A percentile compares a stretch with the other conserved stretches of the same genome.
Conservation (phyloP, 2,797 vertebrate species). For the Toxotes lorentzi region DNA sequence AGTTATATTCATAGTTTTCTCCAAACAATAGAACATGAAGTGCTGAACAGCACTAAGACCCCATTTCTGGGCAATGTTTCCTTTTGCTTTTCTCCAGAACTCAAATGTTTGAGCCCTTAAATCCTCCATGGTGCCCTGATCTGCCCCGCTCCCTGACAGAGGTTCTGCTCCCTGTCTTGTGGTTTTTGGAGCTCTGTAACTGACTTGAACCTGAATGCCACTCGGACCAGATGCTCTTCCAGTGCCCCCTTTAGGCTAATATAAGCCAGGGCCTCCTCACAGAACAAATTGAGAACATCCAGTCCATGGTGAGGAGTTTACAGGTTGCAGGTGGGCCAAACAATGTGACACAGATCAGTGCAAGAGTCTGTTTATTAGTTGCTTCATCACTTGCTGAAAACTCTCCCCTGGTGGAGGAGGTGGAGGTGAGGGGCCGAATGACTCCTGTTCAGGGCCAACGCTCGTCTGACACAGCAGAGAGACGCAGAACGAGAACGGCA, state of each 20-base stretch:
- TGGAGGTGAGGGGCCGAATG: not conserved
- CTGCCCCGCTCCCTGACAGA: constrained; percentile 32
- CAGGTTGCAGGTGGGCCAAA: constrained; percentile 72
- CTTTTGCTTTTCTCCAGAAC: not conserved
- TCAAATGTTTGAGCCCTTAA: not conserved
- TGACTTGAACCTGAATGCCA: constrained; percentile 44
- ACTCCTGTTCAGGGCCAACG: constrained; percentile 15
- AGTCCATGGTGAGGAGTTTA: constrained; percentile 54
- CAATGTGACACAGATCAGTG: constrained; percentile 69
- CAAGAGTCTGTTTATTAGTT: constrained; percentile 63
- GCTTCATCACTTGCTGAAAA: constrained; percentile 43
- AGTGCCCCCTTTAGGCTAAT: constrained; percentile 69
- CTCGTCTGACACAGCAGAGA: constrained; percentile 24
- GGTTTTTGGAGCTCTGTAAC: constrained; percentile 40
- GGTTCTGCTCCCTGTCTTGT: constrained; percentile 47
- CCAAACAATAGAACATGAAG: not conserved
- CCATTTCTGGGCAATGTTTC: constrained; percentile 19
- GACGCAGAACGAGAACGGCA: not conserved
- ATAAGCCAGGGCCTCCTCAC: constrained; percentile 37
- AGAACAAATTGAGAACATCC: constrained; percentile 70
- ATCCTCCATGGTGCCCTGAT: constrained; percentile 34
- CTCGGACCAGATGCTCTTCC: constrained; percentile 61
- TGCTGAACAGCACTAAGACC: not conserved
- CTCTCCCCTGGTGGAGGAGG: constrained; percentile 18
- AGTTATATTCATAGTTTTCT: not conserved